Evolutionary conservation across 2,888 invertebrate species (phyloP).

Genomic region (Zygaena filipendulae): DNA sequence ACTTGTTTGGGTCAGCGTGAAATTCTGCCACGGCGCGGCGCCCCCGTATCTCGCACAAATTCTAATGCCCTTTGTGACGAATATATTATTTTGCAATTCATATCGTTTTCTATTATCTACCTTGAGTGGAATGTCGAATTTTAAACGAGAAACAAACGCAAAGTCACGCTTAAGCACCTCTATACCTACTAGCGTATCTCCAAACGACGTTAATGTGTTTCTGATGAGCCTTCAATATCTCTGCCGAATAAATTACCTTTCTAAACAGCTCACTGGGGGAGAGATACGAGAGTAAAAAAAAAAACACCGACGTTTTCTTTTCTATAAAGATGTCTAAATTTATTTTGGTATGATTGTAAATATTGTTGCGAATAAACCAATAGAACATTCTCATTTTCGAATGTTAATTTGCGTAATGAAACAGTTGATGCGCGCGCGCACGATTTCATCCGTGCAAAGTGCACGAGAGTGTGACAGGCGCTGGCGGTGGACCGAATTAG

Average conservation of each 20-base stretch:
- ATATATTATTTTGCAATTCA: constrained; percentile 10
- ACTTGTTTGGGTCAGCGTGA: constrained; percentile 66
- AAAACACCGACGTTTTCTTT: no score
- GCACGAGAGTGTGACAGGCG: constrained; percentile 61
- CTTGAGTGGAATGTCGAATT: no score
- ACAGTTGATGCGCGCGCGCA: constrained; percentile 34
- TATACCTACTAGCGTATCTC: no score
- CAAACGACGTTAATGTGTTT: constrained; percentile 57
- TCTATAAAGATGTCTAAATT: no score
- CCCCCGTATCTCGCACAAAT: constrained; percentile 26
- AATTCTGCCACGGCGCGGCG: constrained; percentile 48
- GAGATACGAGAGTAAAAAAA: no score
- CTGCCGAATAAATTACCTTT: constrained; percentile 49
- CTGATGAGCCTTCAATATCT: constrained; percentile 59
- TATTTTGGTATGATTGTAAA: no score
- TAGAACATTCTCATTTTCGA: no score
- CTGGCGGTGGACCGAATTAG: constrained; percentile 65
- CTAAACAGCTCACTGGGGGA: no score
- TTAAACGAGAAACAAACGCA: constrained; percentile 34
- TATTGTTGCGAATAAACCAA: no score
- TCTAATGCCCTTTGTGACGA: constrained; percentile 1
- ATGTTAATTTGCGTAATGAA: no score
- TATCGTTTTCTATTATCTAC: constrained; percentile 18
- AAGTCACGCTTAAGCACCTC: no score
- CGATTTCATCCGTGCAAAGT: constrained; percentile 48